These are phyloP conservation scores for Myotis yumanensis DNA, from an alignment of 2,113 vertebrate genomes.

Conservation along the genomic window DNA sequence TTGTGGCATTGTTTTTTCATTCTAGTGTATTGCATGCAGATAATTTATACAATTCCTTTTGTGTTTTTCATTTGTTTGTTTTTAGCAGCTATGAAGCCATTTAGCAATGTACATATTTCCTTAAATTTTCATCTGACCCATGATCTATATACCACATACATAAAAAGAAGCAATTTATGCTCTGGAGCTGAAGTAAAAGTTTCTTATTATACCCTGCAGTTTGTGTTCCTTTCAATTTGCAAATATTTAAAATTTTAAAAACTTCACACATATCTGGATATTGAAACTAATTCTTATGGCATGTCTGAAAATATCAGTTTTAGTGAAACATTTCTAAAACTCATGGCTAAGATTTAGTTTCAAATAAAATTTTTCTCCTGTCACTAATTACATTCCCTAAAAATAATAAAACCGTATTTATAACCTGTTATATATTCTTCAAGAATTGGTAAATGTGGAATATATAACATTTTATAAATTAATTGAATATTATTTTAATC, in stretches of 20 bases:
- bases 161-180: background rate
- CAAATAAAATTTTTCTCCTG: background rate
- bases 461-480: background rate
- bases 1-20: background rate
- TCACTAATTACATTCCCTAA: background rate
- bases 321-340: background rate
- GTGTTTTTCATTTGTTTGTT: background rate
- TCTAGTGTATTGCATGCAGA: background rate
- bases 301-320: constrained; percentile 7
- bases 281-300: background rate
- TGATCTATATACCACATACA: background rate
- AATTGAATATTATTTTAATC: background rate
- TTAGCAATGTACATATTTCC: background rate
- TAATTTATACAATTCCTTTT: background rate
- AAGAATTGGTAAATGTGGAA: background rate
- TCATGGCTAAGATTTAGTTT: background rate
- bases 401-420: background rate
- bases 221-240: background rate
- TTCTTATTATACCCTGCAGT: background rate
- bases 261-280: background rate
- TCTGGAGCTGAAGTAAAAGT: background rate
- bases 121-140: background rate
- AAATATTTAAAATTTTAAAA: constrained; percentile 29
- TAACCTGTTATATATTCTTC: background rate
- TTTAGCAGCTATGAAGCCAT: background rate